Evolutionary conservation across 2,113 vertebrate species (phyloP).

Genomic region (Triplophysa rosa): DNA sequence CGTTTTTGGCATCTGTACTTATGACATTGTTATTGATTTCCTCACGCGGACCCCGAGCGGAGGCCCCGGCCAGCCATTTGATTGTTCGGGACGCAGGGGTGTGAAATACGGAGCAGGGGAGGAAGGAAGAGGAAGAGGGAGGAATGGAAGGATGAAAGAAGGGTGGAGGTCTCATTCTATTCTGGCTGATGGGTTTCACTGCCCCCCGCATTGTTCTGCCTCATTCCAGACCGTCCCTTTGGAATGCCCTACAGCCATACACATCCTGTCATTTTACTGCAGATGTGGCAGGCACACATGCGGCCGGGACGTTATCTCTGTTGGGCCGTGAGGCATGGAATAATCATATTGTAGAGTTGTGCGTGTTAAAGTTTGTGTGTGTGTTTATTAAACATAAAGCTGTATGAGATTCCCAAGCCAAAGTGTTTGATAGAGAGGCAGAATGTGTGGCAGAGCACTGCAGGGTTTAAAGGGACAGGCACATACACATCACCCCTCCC

Average conservation of each 20-base stretch:
- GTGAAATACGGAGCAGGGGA: conserved; percentile 77
- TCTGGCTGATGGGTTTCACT: conserved; percentile 44
- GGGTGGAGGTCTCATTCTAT: conserved; percentile 48
- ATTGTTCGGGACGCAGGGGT: conserved; percentile 73
- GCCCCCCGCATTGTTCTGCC: conserved; percentile 75
- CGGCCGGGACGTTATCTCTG: conserved; percentile 53
- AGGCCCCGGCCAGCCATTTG: conserved; percentile 65
- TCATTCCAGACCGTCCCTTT: conserved; percentile 65
- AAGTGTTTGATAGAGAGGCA: conserved; percentile 34
- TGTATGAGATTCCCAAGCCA: conserved; percentile 15
- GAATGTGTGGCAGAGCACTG: conserved; percentile 34
- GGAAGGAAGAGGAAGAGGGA: conserved; percentile 81
- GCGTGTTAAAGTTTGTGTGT: conserved; percentile 26
- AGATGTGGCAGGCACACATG: conserved; percentile 63
- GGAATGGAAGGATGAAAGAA: conserved; percentile 43
- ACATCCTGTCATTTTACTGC: conserved; percentile 74
- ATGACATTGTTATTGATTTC: conserved; percentile 54
- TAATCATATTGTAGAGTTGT: conserved; percentile 46
- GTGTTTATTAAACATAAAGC: too few species aligned
- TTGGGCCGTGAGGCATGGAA: conserved; percentile 49
- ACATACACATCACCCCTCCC: conserved; percentile 48
- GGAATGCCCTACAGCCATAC: conserved; percentile 62
- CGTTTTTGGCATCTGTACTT: conserved; percentile 49
- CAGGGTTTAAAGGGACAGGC: conserved; percentile 43
- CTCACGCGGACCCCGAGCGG: conserved; percentile 29